These are phyloP conservation scores for Copsychus sechellarum DNA, from an alignment of 2,113 vertebrate genomes.

Conservation along the genomic window DNA sequence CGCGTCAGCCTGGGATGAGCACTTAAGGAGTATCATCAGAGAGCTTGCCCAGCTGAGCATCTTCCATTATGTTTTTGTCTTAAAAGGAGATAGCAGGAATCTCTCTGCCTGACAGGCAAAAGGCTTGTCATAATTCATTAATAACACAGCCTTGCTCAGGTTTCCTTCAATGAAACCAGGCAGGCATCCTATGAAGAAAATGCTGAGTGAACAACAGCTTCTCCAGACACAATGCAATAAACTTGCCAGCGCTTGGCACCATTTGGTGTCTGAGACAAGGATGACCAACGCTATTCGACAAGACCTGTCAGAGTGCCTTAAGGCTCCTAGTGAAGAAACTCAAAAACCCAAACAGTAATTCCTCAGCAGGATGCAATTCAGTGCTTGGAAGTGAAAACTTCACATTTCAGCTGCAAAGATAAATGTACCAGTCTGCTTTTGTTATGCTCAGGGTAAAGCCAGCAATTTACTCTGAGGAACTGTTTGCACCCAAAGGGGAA, in stretches of 20 bases:
- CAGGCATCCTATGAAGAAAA: slow-evolving; percentile 45
- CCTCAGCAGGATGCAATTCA: background rate
- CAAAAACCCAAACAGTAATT: background rate
- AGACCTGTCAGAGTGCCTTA: slow-evolving; percentile 12
- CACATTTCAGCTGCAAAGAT: background rate
- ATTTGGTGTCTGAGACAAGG: background rate
- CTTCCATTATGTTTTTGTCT: slow-evolving; percentile 79
- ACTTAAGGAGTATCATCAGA: slow-evolving; percentile 72
- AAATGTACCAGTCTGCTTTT: background rate
- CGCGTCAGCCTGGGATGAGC: slow-evolving; percentile 62
- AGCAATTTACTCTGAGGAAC: background rate
- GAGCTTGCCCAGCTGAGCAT: slow-evolving; percentile 66
- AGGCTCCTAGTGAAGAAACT: background rate
- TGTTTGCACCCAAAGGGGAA: background rate
- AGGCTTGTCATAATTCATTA: slow-evolving; percentile 80
- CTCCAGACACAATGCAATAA: slow-evolving; percentile 37
- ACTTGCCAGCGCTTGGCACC: slow-evolving; percentile 32
- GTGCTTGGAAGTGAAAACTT: background rate
- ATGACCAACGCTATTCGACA: background rate
- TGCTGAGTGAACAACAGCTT: slow-evolving; percentile 65
- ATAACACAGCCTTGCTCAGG: slow-evolving; percentile 69
- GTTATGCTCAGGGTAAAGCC: background rate
- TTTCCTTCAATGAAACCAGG: slow-evolving; percentile 70
- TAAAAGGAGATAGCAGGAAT: slow-evolving; percentile 72
- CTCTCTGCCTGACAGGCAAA: slow-evolving; percentile 70